Conservation (phyloP, 2,113 vertebrate species). For the Nettapus auritus region DNA sequence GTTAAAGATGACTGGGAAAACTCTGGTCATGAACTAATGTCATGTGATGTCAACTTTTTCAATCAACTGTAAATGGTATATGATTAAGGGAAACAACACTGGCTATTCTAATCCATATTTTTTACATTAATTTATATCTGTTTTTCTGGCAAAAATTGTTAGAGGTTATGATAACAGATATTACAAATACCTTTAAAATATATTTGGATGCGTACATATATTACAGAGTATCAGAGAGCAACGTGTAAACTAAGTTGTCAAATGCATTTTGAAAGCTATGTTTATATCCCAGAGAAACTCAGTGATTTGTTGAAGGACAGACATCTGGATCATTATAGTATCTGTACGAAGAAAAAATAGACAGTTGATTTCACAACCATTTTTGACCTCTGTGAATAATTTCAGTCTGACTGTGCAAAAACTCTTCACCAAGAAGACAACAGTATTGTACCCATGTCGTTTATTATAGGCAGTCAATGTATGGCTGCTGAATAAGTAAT, state of each 20-base stretch:
- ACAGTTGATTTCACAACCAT: conserved; percentile 46
- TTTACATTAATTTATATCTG: not conserved
- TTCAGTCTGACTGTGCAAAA: conserved; percentile 55
- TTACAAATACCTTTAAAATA: not conserved
- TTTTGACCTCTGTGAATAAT: conserved; percentile 61
- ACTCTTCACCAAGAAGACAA: conserved; percentile 30
- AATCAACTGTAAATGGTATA: not conserved
- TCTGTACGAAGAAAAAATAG: conserved; percentile 35
- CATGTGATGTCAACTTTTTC: not conserved
- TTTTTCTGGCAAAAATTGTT: not conserved
- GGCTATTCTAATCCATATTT: not conserved
- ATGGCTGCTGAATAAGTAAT: conserved; percentile 54
- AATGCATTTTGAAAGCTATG: conserved; percentile 18
- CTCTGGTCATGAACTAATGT: not conserved
- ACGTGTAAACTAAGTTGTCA: conserved; percentile 16
- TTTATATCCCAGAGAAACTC: not conserved
- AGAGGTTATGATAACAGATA: not conserved
- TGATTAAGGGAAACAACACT: not conserved
- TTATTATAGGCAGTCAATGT: conserved; percentile 42
- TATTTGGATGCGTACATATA: not conserved
- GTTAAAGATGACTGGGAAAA: not conserved
- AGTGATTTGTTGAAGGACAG: conserved; percentile 29
- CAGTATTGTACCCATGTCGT: conserved; percentile 4
- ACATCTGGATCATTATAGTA: conserved; percentile 57
- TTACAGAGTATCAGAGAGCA: not conserved